Percentiles rank a stretch among this genome's conserved stretches.
phyloP scores from a whole-genome alignment of 2,888 invertebrate species.

The Cheilosia grossa region DNA sequence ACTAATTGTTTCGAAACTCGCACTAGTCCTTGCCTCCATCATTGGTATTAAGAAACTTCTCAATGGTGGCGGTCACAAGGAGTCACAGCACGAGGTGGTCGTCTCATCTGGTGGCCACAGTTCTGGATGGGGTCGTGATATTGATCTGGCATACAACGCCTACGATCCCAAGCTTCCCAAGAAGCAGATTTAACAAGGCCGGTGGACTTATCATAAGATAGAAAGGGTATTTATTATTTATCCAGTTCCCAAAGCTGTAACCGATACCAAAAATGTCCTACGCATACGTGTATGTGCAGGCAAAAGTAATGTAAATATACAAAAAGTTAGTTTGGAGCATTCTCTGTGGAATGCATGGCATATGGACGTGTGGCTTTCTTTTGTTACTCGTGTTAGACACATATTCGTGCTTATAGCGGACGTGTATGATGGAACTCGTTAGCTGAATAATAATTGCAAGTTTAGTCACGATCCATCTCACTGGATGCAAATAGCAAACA shows the following conservation, averaged over 20 bases:
- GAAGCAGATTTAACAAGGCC: conserved; percentile 75
- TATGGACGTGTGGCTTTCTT: conserved; percentile 56
- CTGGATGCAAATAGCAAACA: conserved; percentile 39
- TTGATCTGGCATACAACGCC: conserved; percentile 86
- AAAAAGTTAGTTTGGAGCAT: conserved; percentile 17
- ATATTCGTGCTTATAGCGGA: not conserved
- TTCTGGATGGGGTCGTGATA: conserved; percentile 90
- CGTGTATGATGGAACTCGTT: conserved; percentile 22
- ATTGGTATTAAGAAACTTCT: conserved; percentile 93
- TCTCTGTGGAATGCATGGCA: conserved; percentile 38
- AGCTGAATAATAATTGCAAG: conserved; percentile 37
- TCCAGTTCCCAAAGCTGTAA: conserved; percentile 49
- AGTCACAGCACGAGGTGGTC: conserved; percentile 89
- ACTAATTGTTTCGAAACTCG: conserved; percentile 92
- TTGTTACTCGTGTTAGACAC: not conserved
- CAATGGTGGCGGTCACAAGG: conserved; percentile 86
- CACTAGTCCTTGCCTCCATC: conserved; percentile 91
- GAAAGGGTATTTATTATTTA: conserved; percentile 40
- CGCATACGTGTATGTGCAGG: not conserved
- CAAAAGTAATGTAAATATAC: conserved; percentile 55
- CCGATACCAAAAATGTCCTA: conserved; percentile 50
- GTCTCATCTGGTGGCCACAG: conserved; percentile 87
- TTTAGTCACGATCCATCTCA: conserved; percentile 50
- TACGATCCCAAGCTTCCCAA: conserved; percentile 82
- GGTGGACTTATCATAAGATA: not conserved